Conservation (phyloP, 2,888 invertebrate species). For the Microdon myrmicae region DNA sequence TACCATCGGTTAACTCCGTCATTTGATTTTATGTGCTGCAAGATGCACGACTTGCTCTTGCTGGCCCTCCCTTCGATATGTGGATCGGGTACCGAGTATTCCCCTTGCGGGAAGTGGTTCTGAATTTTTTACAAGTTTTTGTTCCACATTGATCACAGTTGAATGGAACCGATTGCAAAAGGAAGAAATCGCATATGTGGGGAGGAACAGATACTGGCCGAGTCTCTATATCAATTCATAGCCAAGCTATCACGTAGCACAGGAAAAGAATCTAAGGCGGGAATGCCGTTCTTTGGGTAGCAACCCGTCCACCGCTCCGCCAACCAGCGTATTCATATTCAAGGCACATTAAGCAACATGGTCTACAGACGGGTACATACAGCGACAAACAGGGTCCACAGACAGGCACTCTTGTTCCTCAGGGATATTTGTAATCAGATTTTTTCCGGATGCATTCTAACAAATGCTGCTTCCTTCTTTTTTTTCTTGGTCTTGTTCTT, state of each 20-base stretch:
- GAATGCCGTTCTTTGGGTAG: constrained; percentile 15
- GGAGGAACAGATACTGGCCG: constrained; percentile 15
- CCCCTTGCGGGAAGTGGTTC: too few species aligned
- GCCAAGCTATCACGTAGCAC: constrained; percentile 26
- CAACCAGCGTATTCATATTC: constrained; percentile 37
- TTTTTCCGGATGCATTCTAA: constrained; percentile 50
- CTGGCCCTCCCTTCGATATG: not conserved
- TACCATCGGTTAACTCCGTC: constrained; percentile 36
- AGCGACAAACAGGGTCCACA: constrained; percentile 8
- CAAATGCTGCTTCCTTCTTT: constrained; percentile 24
- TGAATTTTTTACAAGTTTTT: constrained; percentile 32
- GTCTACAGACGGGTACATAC: constrained; percentile 23
- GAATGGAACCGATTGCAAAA: constrained; percentile 33
- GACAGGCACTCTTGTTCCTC: constrained; percentile 11
- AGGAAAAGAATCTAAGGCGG: constrained; percentile 4
- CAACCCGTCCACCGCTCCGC: not conserved
- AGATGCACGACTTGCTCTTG: constrained; percentile 39
- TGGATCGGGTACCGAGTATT: too few species aligned
- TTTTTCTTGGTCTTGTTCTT: constrained; percentile 10
- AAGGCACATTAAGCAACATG: constrained; percentile 16
- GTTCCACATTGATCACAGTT: constrained; percentile 31
- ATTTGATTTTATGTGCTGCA: constrained; percentile 42
- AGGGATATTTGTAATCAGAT: constrained; percentile 47
- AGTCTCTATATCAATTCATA: constrained; percentile 22
- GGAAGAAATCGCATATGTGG: constrained; percentile 9